A percentile compares a stretch with the other conserved stretches of the same genome.
phyloP scores from a whole-genome alignment of 2,113 vertebrate genomes.

The Myxocyprinus asiaticus region DNA sequence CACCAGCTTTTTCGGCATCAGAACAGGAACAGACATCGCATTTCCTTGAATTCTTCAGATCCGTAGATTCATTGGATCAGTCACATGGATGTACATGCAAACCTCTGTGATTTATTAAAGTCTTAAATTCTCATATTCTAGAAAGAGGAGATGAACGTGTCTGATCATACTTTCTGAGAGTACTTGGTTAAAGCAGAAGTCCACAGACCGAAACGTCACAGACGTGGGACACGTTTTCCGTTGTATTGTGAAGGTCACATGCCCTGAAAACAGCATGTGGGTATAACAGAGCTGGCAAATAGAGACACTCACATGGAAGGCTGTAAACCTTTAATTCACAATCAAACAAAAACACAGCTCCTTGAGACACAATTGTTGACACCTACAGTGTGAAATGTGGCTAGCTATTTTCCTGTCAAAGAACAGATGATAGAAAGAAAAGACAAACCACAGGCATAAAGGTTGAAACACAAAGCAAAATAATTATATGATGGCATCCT shows the following conservation, averaged over 20 bases:
- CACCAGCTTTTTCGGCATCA: neutral
- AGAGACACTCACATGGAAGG: neutral
- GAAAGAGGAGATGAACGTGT: constrained; percentile 22
- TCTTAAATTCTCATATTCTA: constrained; percentile 26
- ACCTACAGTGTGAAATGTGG: constrained; percentile 9
- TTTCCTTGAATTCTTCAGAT: constrained; percentile 44
- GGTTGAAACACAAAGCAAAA: neutral
- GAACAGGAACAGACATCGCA: constrained; percentile 37
- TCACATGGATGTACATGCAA: neutral
- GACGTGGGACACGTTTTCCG: constrained; percentile 43
- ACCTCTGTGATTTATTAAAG: constrained; percentile 27
- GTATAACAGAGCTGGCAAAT: neutral
- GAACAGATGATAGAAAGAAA: neutral
- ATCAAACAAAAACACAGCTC: neutral
- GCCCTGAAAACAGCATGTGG: constrained; percentile 8
- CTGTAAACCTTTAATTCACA: constrained; percentile 20
- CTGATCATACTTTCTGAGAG: constrained; percentile 5
- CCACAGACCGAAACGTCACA: neutral
- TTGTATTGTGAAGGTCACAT: constrained; percentile 21
- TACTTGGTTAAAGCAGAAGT: constrained; percentile 5
- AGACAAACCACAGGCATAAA: neutral
- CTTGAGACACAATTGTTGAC: constrained; percentile 15
- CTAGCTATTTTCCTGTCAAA: neutral
- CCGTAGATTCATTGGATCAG: neutral
- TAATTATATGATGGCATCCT: neutral